Conservation (phyloP, 2,113 vertebrate genomes). For the Mobula birostris region DNA sequence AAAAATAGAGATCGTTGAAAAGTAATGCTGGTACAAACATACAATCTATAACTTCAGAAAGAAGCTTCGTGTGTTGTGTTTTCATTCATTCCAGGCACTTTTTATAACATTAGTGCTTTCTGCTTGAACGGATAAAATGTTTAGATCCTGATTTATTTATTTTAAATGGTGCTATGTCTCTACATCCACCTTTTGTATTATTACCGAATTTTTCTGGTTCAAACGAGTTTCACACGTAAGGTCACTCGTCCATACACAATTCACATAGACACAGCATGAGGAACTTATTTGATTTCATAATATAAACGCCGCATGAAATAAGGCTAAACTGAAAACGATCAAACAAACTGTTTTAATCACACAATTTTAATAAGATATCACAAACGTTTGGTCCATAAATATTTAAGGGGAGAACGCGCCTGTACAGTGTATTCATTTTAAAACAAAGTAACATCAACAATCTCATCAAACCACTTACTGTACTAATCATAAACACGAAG, state of each 20-base stretch:
- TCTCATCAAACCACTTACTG: slow-evolving; percentile 99
- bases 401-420: slow-evolving; percentile 99
- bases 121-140: slow-evolving; percentile 34
- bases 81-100: slow-evolving; percentile 31
- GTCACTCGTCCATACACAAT: slow-evolving; percentile 19
- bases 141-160: slow-evolving; percentile 33
- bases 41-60: slow-evolving; percentile 35
- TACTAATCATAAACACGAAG: slow-evolving; percentile 97
- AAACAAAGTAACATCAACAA: slow-evolving; percentile 99
- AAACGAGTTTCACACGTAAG: slow-evolving; percentile 19
- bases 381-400: slow-evolving; percentile 99
- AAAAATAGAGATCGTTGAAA: slow-evolving; percentile 37
- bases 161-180: slow-evolving; percentile 27
- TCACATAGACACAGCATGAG: slow-evolving; percentile 24
- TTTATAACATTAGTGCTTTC: slow-evolving; percentile 33
- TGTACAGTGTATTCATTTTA: slow-evolving; percentile 99
- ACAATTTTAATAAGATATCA: slow-evolving; percentile 99
- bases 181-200: slow-evolving; percentile 33
- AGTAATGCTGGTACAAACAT: slow-evolving; percentile 37
- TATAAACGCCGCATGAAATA: slow-evolving; percentile 35
- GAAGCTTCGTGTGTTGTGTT: slow-evolving; percentile 32
- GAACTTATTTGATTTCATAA: slow-evolving; percentile 27
- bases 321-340: slow-evolving; percentile 38
- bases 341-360: slow-evolving; percentile 99
- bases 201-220: slow-evolving; percentile 36